Evolutionary conservation across 2,797 vertebrate species (phyloP), one percentile per base, ranked within the genome.

Genomic region (Chaenodraco wilsoni): DNA sequence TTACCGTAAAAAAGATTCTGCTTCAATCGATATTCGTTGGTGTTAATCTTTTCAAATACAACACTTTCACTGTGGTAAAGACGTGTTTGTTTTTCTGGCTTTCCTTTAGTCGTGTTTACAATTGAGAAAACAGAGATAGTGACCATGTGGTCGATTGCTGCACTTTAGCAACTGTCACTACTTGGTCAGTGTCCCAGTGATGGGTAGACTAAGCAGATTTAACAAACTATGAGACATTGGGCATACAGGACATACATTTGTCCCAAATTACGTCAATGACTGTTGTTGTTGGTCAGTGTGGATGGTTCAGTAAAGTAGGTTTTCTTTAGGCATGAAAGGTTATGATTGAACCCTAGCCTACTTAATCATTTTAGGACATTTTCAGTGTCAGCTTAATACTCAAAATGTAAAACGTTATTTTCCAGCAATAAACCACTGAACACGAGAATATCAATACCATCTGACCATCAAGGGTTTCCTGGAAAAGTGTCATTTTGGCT

Each of bases 401-500:
- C 10, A 52, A 48, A 59, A 46, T 52, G 33, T 57, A 58, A 55
- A 75, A 55, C 23, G 13, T 9, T 37, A 23, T 58, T 48, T 58
- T 40, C 27, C 50, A 19, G 5, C 9, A 44, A 40, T 49, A 62
- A 44, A 48, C 44, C 37, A 56, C 41, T 5, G 1, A 72, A 44
- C 12, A 58, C 10, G 9, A 64, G 9, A 37, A 21, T 37, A 48
- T 31, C 16, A 58, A n/a, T 58, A 40, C 15, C 31, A 51, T 50
- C 16, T 27, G 9, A 69, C 14, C 17, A 19, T 7, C 2, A 19
- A 60, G 9, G 21, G 57, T 46, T 76, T 69, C n/a, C n/a, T 48
- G 14, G 12, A 70, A 74, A 40, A 21, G 6, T 67, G 4, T 31
- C 11, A 71, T 57, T 70, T 74, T 62, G 13, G 12, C 15, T 37